These are phyloP conservation scores for Puma concolor DNA, from an alignment of 2,113 vertebrate genomes.

Conservation along the genomic window DNA sequence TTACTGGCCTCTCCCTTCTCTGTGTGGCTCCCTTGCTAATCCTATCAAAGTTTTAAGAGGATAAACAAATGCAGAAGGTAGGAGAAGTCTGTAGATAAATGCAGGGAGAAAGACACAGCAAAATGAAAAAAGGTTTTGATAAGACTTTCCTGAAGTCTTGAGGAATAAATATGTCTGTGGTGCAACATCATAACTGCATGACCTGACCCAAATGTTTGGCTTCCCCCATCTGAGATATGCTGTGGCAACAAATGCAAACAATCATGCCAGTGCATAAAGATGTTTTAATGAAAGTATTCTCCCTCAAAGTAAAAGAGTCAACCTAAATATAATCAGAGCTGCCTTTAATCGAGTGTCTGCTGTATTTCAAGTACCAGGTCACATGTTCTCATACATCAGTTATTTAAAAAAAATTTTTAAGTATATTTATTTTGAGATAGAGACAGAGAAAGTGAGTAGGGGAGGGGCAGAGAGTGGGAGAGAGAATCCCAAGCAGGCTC, in stretches of 20 bases:
- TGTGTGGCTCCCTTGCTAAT: not conserved
- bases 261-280: not conserved
- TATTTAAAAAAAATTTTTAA: not conserved
- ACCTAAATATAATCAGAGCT: not conserved
- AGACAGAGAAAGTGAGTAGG: no score
- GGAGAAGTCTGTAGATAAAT: not conserved
- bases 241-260: not conserved
- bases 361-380: not conserved
- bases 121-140: not conserved
- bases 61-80: not conserved
- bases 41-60: not conserved
- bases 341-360: not conserved
- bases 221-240: not conserved
- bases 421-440: no score
- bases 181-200: not conserved
- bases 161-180: not conserved
- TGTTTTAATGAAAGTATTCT: not conserved
- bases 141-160: not conserved
- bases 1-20: not conserved
- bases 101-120: not conserved
- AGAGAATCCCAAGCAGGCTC: no score
- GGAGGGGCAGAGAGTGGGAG: no score
- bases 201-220: not conserved
- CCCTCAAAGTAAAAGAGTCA: not conserved
- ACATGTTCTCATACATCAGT: not conserved